A percentile compares a stretch with the other conserved stretches of the same genome.
phyloP scores from a whole-genome alignment of 2,888 invertebrate species.

The Norana najaformis region DNA sequence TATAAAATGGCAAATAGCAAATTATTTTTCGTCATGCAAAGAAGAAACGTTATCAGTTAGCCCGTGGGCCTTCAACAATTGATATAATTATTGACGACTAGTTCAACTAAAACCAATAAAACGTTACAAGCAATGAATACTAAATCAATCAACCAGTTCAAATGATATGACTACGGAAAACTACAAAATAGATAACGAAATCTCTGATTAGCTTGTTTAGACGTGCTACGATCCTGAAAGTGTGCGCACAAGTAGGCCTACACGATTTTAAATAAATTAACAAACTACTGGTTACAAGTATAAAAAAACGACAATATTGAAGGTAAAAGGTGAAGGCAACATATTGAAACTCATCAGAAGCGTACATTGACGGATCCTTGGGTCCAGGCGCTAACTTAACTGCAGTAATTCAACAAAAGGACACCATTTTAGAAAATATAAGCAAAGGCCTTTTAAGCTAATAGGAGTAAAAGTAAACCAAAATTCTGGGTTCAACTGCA shows the following conservation, averaged over 20 bases:
- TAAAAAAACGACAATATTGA: not conserved
- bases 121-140: not conserved
- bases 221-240: not conserved
- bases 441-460: not conserved
- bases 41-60: not conserved
- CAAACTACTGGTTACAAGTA: not conserved
- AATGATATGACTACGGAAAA: not conserved
- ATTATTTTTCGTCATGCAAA: not conserved
- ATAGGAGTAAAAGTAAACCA: not conserved
- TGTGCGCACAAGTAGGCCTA: not conserved
- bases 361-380: not conserved
- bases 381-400: not conserved
- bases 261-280: constrained; percentile 2
- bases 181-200: not conserved
- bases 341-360: no score
- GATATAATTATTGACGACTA: not conserved
- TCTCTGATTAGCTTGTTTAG: not conserved
- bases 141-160: not conserved
- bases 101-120: not conserved
- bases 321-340: not conserved
- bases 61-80: not conserved
- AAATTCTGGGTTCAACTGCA: not conserved
- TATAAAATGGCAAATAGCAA: not conserved
- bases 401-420: not conserved
- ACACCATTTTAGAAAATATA: not conserved